Evolutionary conservation across 2,888 invertebrate genomes (phyloP).

Genomic region (Aspidapion aeneum): DNA sequence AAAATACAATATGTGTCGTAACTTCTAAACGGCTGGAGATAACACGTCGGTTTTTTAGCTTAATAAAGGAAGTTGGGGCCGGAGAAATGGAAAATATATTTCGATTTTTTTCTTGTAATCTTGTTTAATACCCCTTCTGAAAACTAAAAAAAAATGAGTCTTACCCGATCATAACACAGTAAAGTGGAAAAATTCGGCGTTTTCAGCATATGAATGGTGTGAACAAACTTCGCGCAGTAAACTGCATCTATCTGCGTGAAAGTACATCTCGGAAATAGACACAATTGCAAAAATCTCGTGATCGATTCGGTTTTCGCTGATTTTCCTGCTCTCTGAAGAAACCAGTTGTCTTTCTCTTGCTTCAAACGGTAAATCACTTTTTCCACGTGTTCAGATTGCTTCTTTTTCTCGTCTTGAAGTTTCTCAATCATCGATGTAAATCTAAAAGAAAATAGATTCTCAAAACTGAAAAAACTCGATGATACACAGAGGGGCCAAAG

Average conservation of each 20-base stretch:
- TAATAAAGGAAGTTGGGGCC: too few relatives aligned
- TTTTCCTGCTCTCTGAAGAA: constrained; percentile 78
- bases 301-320: constrained; percentile 95
- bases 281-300: constrained; percentile 92
- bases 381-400: constrained; percentile 92
- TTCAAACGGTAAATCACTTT: constrained; percentile 71
- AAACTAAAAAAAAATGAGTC: constrained; percentile 37
- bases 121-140: too few relatives aligned
- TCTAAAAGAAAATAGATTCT: neutral
- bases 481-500: too few relatives aligned
- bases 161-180: constrained; percentile 93
- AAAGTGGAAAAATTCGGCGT: constrained; percentile 97
- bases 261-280: constrained; percentile 94
- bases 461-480: too few relatives aligned
- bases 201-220: constrained; percentile 90
- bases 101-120: too few relatives aligned
- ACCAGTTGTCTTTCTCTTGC: constrained; percentile 84
- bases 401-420: constrained; percentile 88
- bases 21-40: too few relatives aligned
- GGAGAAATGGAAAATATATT: too few relatives aligned
- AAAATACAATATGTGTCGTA: too few relatives aligned
- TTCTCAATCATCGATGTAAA: constrained; percentile 87
- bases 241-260: constrained; percentile 96
- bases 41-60: too few relatives aligned
- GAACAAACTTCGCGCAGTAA: constrained; percentile 96